Conservation (phyloP, 2,888 invertebrate species). For the Peribatodes rhomboidaria region DNA sequence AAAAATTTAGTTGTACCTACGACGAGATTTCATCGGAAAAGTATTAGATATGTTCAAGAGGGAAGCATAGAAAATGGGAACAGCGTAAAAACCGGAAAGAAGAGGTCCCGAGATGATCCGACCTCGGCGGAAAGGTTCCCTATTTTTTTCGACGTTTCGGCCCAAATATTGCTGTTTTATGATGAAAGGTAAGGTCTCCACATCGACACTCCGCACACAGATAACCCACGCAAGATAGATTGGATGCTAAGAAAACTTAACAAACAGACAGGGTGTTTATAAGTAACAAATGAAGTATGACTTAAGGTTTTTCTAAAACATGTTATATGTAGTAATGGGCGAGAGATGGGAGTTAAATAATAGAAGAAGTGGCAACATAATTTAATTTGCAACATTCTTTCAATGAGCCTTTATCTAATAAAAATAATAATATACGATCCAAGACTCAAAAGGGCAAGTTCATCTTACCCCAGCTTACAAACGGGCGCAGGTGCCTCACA, state of each 20-base stretch:
- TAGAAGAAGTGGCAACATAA: too few relatives aligned
- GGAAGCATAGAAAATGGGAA: conserved; percentile 16
- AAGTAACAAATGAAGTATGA: too few relatives aligned
- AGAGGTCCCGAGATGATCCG: conserved; percentile 23
- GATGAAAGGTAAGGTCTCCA: conserved; percentile 10
- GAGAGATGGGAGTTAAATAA: too few relatives aligned
- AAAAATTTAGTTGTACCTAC: conserved; percentile 4
- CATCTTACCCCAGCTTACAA: conserved; percentile 31
- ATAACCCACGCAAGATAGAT: not conserved
- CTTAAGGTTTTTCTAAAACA: too few relatives aligned
- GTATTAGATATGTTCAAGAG: conserved; percentile 13
- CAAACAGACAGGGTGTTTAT: not conserved
- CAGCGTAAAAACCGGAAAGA: conserved; percentile 12
- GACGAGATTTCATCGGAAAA: conserved; percentile 14
- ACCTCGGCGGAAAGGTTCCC: conserved; percentile 21
- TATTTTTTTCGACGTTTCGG: conserved; percentile 19
- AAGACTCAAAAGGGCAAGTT: conserved; percentile 34
- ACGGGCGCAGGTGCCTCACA: conserved; percentile 63
- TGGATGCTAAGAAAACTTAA: not conserved
- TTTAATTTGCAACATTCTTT: too few relatives aligned
- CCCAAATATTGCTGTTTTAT: conserved; percentile 20
- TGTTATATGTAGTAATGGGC: too few relatives aligned
- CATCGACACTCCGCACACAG: conserved; percentile 5
- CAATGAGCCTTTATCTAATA: too few relatives aligned
- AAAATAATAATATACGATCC: not conserved